Conservation (phyloP, 1,140 invertebrate genomes). For the Drosophila elegans region DNA sequence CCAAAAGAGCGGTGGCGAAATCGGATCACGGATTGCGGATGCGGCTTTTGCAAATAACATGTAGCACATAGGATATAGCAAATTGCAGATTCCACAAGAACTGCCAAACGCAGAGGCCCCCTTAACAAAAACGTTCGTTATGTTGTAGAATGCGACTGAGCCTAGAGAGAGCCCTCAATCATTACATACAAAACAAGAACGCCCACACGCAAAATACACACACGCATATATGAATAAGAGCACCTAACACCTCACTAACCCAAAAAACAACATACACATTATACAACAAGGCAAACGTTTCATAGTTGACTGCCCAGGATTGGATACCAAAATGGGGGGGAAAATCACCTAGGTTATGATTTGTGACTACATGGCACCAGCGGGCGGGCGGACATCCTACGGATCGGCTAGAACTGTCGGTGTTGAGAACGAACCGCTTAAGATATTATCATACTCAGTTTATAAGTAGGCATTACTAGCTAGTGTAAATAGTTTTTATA, state of each 20-base stretch:
- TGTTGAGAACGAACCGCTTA: conserved; percentile 55
- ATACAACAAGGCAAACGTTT: conserved; percentile 24
- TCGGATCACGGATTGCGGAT: neutral
- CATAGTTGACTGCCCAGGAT: conserved; percentile 30
- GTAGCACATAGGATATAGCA: conserved; percentile 4
- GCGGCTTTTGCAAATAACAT: conserved; percentile 1
- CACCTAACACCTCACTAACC: conserved; percentile 31
- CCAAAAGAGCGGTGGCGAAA: neutral
- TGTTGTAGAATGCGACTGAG: conserved; percentile 72
- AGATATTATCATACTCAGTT: conserved; percentile 80
- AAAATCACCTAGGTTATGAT: conserved; percentile 6
- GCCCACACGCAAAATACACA: conserved; percentile 26
- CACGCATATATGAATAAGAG: conserved; percentile 34
- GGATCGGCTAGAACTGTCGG: conserved; percentile 23
- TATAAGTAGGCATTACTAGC: conserved; percentile 54
- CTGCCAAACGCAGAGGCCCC: conserved; percentile 15
- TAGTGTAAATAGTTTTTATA: conserved; percentile 75
- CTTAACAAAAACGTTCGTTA: conserved; percentile 35
- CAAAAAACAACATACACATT: conserved; percentile 10
- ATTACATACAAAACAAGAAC: conserved; percentile 38
- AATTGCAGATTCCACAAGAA: conserved; percentile 18
- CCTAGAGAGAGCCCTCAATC: conserved; percentile 58
- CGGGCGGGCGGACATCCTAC: conserved; percentile 11
- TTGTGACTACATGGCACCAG: conserved; percentile 8
- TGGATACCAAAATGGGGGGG: conserved; percentile 10